Evolutionary conservation across 2,888 invertebrate species (phyloP), one percentile per base, ranked within the genome.

Genomic region (Mesochorus sp.): DNA sequence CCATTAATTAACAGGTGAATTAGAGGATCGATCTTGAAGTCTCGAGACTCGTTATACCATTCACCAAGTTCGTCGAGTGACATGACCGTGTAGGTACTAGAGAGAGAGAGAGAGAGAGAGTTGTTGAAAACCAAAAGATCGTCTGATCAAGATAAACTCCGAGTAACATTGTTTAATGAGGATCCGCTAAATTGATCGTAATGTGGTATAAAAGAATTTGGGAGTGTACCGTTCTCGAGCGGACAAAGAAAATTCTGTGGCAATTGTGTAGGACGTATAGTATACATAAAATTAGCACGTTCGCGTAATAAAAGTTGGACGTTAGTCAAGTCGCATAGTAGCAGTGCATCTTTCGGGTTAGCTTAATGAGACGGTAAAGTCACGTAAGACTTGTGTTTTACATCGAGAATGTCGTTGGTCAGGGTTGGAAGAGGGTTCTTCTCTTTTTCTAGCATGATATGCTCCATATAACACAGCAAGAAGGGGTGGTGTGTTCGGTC

Each of bases 1-100:
- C 82, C 87, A 88, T 89, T 88, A 88, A 89, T 89, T 87, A 88
- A 85, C 81, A n/a, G 81, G 81, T 74, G 83, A 88, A 88, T 86
- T 85, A 85, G 83, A 86, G n/a, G n/a, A 80, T 82, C 81, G 62
- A 75, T 79, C 59, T 74, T 64, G 37, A 14, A 19, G 8, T 39
- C 28, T 6, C 8, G 61, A 17, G 28, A 37, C 6, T 6, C 53
- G 62, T 47, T 39, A 21, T 47, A 53, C 53, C 66, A 57, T 53
- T 59, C 42, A 5, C 19, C 24, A 59, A 26, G 53, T 68, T 53
- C 19, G 31, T 44, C 44, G 17, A 49, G 47, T 61, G 59, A 51
- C 66, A 59, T 8, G 49, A 59, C 49, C 66, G n/a, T n/a, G n/a
- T n/a, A n/a, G n/a, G n/a, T n/a, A n/a, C n/a, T n/a, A n/a, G n/a